Base-by-base conservation (phyloP, 2,888 invertebrate genomes). In the Neuroscelio doddi region DNA sequence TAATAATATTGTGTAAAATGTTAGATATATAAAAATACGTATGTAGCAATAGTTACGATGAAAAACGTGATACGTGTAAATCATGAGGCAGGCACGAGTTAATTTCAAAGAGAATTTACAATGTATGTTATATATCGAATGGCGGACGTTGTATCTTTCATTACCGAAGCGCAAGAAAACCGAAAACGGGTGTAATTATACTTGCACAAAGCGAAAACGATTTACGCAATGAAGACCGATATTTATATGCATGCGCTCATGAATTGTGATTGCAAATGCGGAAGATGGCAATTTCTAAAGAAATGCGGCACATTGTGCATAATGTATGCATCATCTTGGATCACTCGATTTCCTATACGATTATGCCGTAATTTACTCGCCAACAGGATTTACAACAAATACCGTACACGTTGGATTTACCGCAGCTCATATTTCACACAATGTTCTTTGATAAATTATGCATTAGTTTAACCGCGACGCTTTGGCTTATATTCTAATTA, bases 311-410 rank as follows among this genome's bases (percentile, higher is more conserved):
- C 36, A 36, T 14, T 10, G 36, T 14, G 36, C 1, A 14, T 17
- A 39, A 39, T 39, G 17, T 39, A 21, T 8, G 21, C 21, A 21
- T 21, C 21, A 21, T 2, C 21, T 2, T 21, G 21, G 21, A 21
- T 21, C 21, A 21, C 5, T 21, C 21, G 39, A 39, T 39, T 9
- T n/a, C 17, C 9, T 17, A 10, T n/a, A n/a, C 9, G 17, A 39
- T 39, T 39, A 21, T 39, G 15, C 21, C 16, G 39, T 17, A 39
- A 39, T 39, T 39, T 39, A 39, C 3, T 17, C 39, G 17, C n/a
- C 39, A 17, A 5, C 1, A 21, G 39, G 39, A 39, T 39, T 39
- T 21, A 39, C 17, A 17, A 39, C 39, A 39, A 39, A 39, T 39
- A 39, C 39, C 39, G 39, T 39, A 39, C 16, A 10, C 39, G 3